Evolutionary conservation across 2,888 invertebrate genomes (phyloP).

Genomic region (Epistrophe grossulariae): DNA sequence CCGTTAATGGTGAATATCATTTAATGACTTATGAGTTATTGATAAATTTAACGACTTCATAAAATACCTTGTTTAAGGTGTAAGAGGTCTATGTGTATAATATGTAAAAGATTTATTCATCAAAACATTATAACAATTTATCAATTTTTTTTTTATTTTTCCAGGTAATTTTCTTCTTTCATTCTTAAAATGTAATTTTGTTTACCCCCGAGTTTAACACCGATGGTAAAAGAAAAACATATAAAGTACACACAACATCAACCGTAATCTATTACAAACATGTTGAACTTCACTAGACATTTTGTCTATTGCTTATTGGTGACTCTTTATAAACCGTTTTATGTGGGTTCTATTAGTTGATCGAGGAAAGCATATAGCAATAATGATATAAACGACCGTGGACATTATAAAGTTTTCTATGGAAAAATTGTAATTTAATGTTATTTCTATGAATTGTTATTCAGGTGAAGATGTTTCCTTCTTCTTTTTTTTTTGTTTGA

Average conservation of each 20-base stretch:
- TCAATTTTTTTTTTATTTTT: slow-evolving; percentile 6
- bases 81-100: not conserved
- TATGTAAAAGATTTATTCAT: not conserved
- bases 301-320: slow-evolving; percentile 48
- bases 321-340: slow-evolving; percentile 5
- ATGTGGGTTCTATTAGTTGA: slow-evolving; percentile 48
- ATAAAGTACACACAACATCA: not conserved
- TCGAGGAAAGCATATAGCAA: slow-evolving; percentile 55
- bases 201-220: slow-evolving; percentile 42
- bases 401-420: slow-evolving; percentile 55
- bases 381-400: slow-evolving; percentile 52
- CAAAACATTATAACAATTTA: not conserved
- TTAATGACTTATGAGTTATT: not conserved
- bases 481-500: slow-evolving; percentile 8
- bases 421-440: slow-evolving; percentile 68
- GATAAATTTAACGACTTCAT: slow-evolving; percentile 1
- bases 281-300: slow-evolving; percentile 61
- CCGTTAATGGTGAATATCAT: slow-evolving; percentile 17
- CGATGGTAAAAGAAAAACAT: slow-evolving; percentile 13
- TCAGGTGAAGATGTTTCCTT: slow-evolving; percentile 70
- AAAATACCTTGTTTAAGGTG: slow-evolving; percentile 11
- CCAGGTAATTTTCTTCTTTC: slow-evolving; percentile 11
- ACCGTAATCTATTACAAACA: slow-evolving; percentile 17
- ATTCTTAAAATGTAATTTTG: slow-evolving; percentile 23
- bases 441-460: slow-evolving; percentile 68